Conservation (phyloP, 2,797 vertebrate genomes). For the Hyperoplus lanceolatus region DNA sequence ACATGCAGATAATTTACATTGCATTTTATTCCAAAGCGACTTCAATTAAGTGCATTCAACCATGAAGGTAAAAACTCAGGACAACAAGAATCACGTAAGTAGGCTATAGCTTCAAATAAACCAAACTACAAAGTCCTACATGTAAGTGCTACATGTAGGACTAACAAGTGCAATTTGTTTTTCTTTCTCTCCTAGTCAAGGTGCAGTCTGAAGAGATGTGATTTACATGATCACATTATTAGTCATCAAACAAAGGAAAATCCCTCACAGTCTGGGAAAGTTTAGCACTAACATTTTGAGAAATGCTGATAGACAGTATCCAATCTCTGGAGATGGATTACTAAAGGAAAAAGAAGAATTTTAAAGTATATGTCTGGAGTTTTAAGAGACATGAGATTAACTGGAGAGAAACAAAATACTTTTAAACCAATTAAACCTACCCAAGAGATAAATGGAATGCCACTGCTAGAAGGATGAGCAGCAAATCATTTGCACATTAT, state of each 20-base stretch:
- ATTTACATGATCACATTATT: background rate
- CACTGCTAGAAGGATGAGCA: background rate
- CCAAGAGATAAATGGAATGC: background rate
- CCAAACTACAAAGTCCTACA: too few species aligned
- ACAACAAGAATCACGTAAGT: too few species aligned
- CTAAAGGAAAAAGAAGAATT: background rate
- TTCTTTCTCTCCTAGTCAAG: too few species aligned
- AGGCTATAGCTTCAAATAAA: too few species aligned
- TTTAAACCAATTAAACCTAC: background rate
- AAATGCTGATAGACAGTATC: background rate
- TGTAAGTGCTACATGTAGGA: too few species aligned
- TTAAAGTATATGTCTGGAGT: background rate
- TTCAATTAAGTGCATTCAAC: too few species aligned
- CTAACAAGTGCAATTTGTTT: too few species aligned
- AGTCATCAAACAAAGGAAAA: background rate
- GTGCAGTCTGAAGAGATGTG: background rate
- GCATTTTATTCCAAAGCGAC: too few species aligned
- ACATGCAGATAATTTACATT: too few species aligned
- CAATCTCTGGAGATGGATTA: background rate
- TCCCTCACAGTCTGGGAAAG: background rate
- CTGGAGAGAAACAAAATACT: too few species aligned
- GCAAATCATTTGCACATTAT: background rate
- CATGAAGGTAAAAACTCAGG: too few species aligned
- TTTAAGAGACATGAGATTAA: background rate
- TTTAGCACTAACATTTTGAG: slow-evolving; percentile 3